These are phyloP conservation scores for Macquaria australasica DNA, from an alignment of 2,113 vertebrate genomes.

Conservation along the genomic window DNA sequence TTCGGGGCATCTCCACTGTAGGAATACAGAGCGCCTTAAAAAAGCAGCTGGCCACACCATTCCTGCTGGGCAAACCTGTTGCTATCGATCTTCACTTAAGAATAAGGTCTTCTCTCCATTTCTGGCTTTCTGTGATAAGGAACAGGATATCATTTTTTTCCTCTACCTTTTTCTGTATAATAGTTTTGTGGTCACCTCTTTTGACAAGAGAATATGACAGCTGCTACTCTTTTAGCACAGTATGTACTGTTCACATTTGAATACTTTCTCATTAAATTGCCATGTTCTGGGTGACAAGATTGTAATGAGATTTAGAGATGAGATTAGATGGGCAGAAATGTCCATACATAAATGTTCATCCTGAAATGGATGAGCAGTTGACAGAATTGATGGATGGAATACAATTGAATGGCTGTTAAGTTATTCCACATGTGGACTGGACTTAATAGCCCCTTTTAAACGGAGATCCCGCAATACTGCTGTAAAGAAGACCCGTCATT, in stretches of 20 bases:
- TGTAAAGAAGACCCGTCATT: too few species aligned
- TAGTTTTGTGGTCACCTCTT: conserved; percentile 10
- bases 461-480: too few species aligned
- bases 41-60: conserved; percentile 50
- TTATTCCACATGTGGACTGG: background rate
- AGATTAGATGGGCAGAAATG: conserved; percentile 1
- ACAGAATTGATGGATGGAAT: background rate
- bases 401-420: background rate
- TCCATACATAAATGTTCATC: background rate
- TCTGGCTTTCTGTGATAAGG: conserved; percentile 65
- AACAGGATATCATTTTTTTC: conserved; percentile 21
- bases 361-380: background rate
- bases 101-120: conserved; percentile 40
- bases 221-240: background rate
- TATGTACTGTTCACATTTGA: background rate
- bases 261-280: background rate
- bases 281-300: background rate
- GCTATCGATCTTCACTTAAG: conserved; percentile 66
- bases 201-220: conserved; percentile 19
- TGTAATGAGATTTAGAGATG: background rate
- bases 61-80: conserved; percentile 57
- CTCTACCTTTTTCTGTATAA: background rate
- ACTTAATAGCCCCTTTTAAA: background rate
- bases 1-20: conserved; percentile 49
- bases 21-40: conserved; percentile 49